Evolutionary conservation across 2,797 vertebrate genomes (phyloP).

Genomic region (Mus spretus): DNA sequence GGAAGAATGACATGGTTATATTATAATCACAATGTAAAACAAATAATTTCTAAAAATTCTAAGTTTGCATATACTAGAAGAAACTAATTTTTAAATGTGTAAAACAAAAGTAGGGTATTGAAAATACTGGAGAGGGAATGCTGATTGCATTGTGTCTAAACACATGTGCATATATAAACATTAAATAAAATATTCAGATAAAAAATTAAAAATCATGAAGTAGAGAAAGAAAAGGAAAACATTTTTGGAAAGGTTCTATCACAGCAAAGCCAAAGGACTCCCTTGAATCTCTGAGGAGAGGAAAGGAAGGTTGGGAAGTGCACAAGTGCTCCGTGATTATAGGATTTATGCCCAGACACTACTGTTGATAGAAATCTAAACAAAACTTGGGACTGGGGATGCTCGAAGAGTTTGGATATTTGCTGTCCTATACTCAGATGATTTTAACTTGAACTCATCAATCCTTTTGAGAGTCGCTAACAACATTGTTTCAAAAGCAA

Average conservation of each 20-base stretch:
- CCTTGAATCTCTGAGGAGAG: background rate
- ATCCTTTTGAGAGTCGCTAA: background rate
- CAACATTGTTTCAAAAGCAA: background rate
- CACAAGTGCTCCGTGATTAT: accelerated
- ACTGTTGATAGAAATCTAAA: background rate
- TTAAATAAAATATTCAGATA: background rate
- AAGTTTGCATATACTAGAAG: too few relatives aligned
- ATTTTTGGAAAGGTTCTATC: background rate
- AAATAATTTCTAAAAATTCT: background rate
- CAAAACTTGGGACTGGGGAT: too few relatives aligned
- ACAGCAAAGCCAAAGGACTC: background rate
- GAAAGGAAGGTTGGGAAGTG: background rate
- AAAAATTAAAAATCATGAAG: background rate
- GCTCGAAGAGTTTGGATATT: background rate
- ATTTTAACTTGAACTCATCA: background rate
- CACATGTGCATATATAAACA: background rate
- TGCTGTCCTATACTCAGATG: background rate
- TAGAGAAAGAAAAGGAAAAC: background rate
- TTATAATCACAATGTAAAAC: background rate
- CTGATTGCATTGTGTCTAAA: background rate
- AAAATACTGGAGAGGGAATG: background rate
- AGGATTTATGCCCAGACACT: background rate
- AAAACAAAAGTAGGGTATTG: background rate
- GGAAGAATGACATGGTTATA: background rate
- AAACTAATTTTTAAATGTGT: background rate